Conservation (phyloP, 2,888 invertebrate genomes). For the Epiblema foenella region DNA sequence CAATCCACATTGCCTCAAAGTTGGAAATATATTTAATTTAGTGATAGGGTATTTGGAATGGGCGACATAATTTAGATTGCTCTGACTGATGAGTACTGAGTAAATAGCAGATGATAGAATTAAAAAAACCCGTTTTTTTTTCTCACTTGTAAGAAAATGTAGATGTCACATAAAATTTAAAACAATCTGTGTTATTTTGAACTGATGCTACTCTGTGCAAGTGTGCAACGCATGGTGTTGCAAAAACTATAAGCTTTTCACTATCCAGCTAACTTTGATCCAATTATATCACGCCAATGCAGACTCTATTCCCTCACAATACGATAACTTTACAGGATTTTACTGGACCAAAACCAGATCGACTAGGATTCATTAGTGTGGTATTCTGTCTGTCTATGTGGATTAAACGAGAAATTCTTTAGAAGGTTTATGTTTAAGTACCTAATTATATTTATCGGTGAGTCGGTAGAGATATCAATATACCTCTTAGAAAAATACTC, state of each 20-base stretch:
- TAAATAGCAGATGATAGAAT: no score
- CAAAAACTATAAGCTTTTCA: slow-evolving; percentile 26
- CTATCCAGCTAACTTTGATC: slow-evolving; percentile 3
- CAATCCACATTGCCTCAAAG: no score
- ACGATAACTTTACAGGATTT: not conserved
- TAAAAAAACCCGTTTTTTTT: no score
- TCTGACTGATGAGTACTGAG: no score
- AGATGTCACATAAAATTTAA: no score
- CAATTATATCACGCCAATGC: not conserved
- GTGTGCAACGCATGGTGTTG: slow-evolving; percentile 13
- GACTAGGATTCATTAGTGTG: slow-evolving; percentile 28
- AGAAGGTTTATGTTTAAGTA: slow-evolving; percentile 12
- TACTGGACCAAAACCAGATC: slow-evolving; percentile 13
- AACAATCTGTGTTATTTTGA: no score
- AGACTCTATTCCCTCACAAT: not conserved
- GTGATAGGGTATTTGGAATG: no score
- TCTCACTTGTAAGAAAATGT: no score
- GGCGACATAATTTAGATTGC: no score
- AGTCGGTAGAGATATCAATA: slow-evolving; percentile 3
- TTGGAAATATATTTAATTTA: no score
- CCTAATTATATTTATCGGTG: not conserved
- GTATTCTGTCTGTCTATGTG: slow-evolving; percentile 32
- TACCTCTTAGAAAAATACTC: not conserved
- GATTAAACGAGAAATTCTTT: slow-evolving; percentile 16
- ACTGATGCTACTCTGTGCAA: slow-evolving; percentile 11